Percentiles rank a stretch among this genome's conserved stretches.
Evolutionary conservation across 2,888 invertebrate genomes (phyloP).

Genomic region (Cerastis leucographa): DNA sequence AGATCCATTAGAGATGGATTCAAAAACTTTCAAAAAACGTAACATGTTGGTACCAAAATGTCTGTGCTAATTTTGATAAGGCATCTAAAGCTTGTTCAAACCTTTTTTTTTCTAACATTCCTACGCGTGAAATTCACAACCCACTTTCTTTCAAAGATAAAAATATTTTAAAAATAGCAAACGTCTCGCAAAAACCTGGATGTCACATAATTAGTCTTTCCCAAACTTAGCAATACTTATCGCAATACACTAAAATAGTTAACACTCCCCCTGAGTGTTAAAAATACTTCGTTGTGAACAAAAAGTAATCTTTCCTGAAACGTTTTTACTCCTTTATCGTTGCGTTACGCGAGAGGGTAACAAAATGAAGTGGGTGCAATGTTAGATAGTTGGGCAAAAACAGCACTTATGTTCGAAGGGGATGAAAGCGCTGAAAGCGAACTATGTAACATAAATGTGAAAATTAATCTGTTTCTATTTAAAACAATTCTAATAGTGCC

Average conservation of each 20-base stretch:
- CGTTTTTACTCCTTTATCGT: slow-evolving; percentile 56
- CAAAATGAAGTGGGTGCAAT: slow-evolving; percentile 61
- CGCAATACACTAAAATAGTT: slow-evolving; percentile 64
- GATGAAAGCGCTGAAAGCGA: slow-evolving; percentile 57
- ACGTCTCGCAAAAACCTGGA: slow-evolving; percentile 42
- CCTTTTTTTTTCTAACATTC: slow-evolving; percentile 14
- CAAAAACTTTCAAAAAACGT: not conserved
- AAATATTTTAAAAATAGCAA: slow-evolving; percentile 54
- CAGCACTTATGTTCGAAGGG: slow-evolving; percentile 38
- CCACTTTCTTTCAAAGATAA: slow-evolving; percentile 36
- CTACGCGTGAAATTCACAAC: slow-evolving; percentile 35
- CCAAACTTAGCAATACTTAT: slow-evolving; percentile 62
- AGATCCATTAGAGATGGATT: not conserved
- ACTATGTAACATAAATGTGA: not conserved
- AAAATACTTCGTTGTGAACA: slow-evolving; percentile 57
- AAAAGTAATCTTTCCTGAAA: slow-evolving; percentile 59
- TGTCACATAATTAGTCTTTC: slow-evolving; percentile 63
- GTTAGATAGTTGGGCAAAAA: slow-evolving; percentile 50
- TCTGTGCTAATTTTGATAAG: not conserved
- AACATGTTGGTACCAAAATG: not conserved
- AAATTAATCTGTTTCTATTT: no score
- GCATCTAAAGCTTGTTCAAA: not conserved
- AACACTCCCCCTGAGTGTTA: slow-evolving; percentile 63
- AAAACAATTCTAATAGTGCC: not conserved
- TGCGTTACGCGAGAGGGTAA: slow-evolving; percentile 53